Base-by-base conservation (phyloP, 2,888 invertebrate species). In the Drymonia ruficornis region DNA sequence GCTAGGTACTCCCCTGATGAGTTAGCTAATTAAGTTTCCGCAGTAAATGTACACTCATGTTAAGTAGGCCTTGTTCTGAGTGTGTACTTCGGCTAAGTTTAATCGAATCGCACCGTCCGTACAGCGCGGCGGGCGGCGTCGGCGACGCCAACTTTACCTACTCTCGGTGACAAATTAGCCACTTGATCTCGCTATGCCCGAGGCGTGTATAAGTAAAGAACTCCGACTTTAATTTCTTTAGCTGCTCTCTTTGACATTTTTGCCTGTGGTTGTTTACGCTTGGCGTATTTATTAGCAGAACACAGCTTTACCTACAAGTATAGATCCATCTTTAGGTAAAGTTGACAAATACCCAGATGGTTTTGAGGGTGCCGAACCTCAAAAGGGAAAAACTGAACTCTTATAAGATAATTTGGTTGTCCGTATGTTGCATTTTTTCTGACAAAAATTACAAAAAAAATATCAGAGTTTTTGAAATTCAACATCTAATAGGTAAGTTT, bases 41-140 rank as follows among this genome's bases (percentile, higher is more conserved):
- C 73, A 72, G 82, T 83, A 83, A 83, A 83, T 83, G 81, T 87
- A 88, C 83, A 80, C 72, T 71, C 76, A 74, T 80, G 80, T 83
- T 84, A 84, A 80, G 85, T 86, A 88, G 88, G 85, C 85, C 79
- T 82, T 79, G 78, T 82, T 81, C 81, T 77, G 77, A 81, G 76
- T 81, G 74, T 77, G 81, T 86, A 85, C 84, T 88, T 85, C 62
- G 78, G 81, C 64, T 70, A 86, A 91, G 88, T 91, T 92, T 89
- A 91, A 91, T 91, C 91, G 91, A 91, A 88, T 91, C 83, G 87
- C 88, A 87, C 76, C 83, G 85, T 76, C 86, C 84, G 81, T 50
- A 72, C 76, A 72, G 80, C 80, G 78, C 80, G 79, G 72, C 75
- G 71, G 79, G 72, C 75, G 71, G 70, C 64, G 59, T 59, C 60